Evolutionary conservation across 2,888 invertebrate genomes (phyloP).

Genomic region (Leucophora obtusa): DNA sequence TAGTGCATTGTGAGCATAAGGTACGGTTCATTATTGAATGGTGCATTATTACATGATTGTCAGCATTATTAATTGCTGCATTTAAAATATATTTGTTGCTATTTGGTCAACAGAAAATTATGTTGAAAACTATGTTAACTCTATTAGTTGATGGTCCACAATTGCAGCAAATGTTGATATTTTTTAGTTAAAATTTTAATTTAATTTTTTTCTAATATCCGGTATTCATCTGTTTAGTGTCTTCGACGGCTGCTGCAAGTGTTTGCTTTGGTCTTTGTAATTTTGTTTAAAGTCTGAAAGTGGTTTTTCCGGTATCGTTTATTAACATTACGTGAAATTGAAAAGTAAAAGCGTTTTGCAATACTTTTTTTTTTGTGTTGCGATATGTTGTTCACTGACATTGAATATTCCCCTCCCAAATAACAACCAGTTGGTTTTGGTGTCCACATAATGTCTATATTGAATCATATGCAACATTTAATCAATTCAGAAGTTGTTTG

Average conservation of each 20-base stretch:
- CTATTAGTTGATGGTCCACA: background rate
- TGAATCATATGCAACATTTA: constrained; percentile 29
- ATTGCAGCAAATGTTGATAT: background rate
- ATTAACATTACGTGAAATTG: constrained; percentile 56
- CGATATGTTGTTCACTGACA: constrained; percentile 60
- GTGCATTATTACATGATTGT: too few species aligned
- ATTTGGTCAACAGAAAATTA: background rate
- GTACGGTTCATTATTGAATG: too few species aligned
- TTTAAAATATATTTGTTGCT: background rate
- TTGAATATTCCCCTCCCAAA: constrained; percentile 56
- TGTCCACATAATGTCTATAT: constrained; percentile 16
- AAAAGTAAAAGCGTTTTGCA: constrained; percentile 64
- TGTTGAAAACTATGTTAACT: background rate
- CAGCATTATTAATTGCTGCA: background rate
- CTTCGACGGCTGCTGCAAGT: background rate
- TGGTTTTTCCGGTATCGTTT: constrained; percentile 65
- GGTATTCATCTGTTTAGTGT: constrained; percentile 26
- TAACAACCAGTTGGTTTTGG: constrained; percentile 42
- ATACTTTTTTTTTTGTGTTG: background rate
- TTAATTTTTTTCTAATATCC: constrained; percentile 34
- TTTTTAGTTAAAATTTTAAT: constrained; percentile 37
- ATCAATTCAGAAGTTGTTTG: constrained; percentile 46
- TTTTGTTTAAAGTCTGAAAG: constrained; percentile 52
- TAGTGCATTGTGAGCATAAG: too few species aligned
- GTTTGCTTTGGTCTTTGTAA: constrained; percentile 1